These are phyloP conservation scores for Lumbricus terrestris DNA, from an alignment of 2,888 invertebrate species.

Conservation along the genomic window DNA sequence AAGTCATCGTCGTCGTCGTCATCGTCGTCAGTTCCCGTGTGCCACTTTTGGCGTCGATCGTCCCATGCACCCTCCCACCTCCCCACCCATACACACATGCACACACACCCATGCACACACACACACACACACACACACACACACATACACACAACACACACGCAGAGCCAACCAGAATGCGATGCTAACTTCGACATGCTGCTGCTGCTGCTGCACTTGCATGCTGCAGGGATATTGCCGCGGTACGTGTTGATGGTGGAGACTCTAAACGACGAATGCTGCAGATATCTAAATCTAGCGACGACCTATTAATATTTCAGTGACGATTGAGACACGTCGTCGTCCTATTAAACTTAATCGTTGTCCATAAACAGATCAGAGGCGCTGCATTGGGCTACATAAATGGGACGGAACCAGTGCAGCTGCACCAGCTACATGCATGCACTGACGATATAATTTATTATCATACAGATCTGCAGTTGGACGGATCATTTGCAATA, in stretches of 20 bases:
- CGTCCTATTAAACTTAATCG: slow-evolving; percentile 3
- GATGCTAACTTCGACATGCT: not conserved
- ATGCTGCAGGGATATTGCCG: not conserved
- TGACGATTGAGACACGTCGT: not conserved
- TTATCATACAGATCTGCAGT: no score
- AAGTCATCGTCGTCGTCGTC: not conserved
- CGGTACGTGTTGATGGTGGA: not conserved
- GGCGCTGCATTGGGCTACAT: not conserved
- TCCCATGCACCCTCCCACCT: no score
- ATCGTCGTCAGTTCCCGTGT: not conserved
- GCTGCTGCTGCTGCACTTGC: not conserved
- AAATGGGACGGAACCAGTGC: not conserved
- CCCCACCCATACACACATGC: not conserved
- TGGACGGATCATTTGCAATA: no score
- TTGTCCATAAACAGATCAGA: not conserved
- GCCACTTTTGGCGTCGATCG: not conserved
- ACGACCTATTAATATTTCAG: not conserved
- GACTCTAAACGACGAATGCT: not conserved
- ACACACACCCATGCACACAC: not conserved
- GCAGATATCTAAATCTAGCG: not conserved
- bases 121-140: not conserved
- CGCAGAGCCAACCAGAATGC: not conserved
- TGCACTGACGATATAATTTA: not conserved
- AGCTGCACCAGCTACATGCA: not conserved
- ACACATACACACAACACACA: no score